Evolutionary conservation across 2,888 invertebrate genomes (phyloP).

Genomic region (Campopleginae sp.): DNA sequence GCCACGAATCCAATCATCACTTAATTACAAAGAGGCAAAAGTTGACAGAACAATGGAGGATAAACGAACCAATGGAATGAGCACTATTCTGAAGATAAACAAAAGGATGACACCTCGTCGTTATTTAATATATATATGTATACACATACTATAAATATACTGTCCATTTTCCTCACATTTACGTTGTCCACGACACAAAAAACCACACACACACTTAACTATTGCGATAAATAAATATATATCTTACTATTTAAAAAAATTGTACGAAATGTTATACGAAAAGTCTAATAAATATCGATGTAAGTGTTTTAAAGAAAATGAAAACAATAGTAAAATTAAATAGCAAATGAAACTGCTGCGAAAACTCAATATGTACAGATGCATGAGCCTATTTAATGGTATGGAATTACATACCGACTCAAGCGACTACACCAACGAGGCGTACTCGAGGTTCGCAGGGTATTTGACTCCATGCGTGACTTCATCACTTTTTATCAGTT

Average conservation of each 20-base stretch:
- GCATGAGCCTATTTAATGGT: not conserved
- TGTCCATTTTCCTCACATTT: constrained; percentile 57
- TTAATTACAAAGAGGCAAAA: constrained; percentile 23
- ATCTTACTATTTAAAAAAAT: constrained; percentile 70
- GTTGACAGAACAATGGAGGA: constrained; percentile 20
- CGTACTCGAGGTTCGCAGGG: not conserved
- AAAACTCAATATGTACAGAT: not conserved
- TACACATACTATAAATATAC: constrained; percentile 42
- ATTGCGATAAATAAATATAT: constrained; percentile 67
- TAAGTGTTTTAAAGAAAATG: constrained; percentile 74
- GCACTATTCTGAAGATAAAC: constrained; percentile 30
- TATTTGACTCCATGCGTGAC: not conserved
- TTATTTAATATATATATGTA: constrained; percentile 50
- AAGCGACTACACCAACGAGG: not conserved
- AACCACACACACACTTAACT: constrained; percentile 53
- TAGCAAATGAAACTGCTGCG: not conserved
- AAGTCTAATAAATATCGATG: constrained; percentile 78
- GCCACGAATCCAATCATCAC: constrained; percentile 41
- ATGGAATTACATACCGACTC: constrained; percentile 28
- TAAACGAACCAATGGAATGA: constrained; percentile 35
- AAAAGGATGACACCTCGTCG: constrained; percentile 58
- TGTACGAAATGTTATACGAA: constrained; percentile 76
- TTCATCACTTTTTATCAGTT: not conserved
- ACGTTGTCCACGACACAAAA: constrained; percentile 63
- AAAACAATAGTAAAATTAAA: not conserved